A percentile compares a stretch with the other conserved stretches of the same genome.
phyloP scores from a whole-genome alignment of 1,140 invertebrate species.

The Helicorthomorpha holstii region DNA sequence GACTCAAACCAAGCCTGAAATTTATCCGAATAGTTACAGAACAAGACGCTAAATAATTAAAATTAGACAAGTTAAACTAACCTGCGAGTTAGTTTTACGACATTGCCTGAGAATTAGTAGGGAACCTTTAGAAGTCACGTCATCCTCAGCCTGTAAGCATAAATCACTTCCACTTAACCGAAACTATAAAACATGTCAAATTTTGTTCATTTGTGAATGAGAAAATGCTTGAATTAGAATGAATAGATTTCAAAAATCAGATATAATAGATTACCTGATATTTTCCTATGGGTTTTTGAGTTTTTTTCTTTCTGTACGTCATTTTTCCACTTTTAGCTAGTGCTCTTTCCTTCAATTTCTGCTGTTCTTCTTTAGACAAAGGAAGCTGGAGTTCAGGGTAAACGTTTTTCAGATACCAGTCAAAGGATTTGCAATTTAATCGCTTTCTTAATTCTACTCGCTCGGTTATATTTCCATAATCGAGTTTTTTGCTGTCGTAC shows the following conservation, averaged over 20 bases:
- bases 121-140: constrained; percentile 58
- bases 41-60: constrained; percentile 5
- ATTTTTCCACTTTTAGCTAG: constrained; percentile 30
- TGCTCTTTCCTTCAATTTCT: background rate
- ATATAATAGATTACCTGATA: constrained; percentile 30
- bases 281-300: constrained; percentile 53
- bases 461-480: constrained; percentile 62
- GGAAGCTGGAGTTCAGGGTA: constrained; percentile 56
- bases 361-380: background rate
- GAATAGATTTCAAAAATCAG: constrained; percentile 8
- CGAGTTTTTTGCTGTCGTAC: constrained; percentile 40
- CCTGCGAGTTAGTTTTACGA: constrained; percentile 44
- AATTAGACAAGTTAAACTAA: constrained; percentile 17
- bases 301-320: constrained; percentile 28
- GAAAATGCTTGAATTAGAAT: too few relatives aligned
- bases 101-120: constrained; percentile 49
- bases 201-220: too few relatives aligned
- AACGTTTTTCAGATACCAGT: constrained; percentile 85
- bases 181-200: constrained; percentile 36
- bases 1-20: constrained; percentile 70
- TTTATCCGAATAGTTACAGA: constrained; percentile 4
- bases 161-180: constrained; percentile 46
- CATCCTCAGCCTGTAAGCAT: constrained; percentile 60
- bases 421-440: constrained; percentile 68
- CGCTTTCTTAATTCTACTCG: constrained; percentile 46